Conservation (phyloP, 92 coral and sea anemone genomes). For the Zoanthus solanderi region DNA sequence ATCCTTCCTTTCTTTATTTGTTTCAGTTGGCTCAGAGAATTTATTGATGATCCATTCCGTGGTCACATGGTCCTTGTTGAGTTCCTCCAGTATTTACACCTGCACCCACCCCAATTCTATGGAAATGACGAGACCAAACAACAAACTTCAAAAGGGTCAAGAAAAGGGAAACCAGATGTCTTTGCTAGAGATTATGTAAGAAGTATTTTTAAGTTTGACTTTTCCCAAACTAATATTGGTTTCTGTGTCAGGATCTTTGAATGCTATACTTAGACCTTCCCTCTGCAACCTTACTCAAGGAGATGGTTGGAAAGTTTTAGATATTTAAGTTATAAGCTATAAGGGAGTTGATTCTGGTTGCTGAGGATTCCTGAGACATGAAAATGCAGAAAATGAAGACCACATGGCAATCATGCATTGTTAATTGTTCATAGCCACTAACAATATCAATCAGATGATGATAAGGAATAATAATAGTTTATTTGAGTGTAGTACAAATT, state of each 20-base stretch:
- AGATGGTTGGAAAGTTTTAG: too few relatives aligned
- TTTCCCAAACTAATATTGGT: background rate
- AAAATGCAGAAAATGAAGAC: too few relatives aligned
- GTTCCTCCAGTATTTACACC: slow-evolving; percentile 89
- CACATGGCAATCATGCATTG: too few relatives aligned
- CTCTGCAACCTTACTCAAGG: too few relatives aligned
- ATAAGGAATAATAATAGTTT: too few relatives aligned
- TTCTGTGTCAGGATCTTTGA: background rate
- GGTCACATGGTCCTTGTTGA: slow-evolving; percentile 92
- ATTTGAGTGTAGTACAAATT: too few relatives aligned
- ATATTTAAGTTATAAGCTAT: too few relatives aligned
- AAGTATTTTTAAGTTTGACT: slow-evolving; percentile 66
- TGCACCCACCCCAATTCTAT: slow-evolving; percentile 73
- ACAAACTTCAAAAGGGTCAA: slow-evolving; percentile 47
- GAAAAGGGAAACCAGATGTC: slow-evolving; percentile 82
- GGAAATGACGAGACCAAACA: slow-evolving; percentile 51
- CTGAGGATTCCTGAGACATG: too few relatives aligned
- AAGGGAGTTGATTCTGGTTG: too few relatives aligned
- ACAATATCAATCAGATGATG: too few relatives aligned
- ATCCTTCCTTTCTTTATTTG: background rate
- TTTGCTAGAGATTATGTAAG: slow-evolving; percentile 91
- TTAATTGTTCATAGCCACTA: too few relatives aligned
- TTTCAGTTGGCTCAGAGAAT: slow-evolving; percentile 92
- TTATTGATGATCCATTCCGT: slow-evolving; percentile 94
- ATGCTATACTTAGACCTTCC: too few relatives aligned